Evolutionary conservation across 2,888 invertebrate species (phyloP).

Genomic region (Oxyteleia sp.): DNA sequence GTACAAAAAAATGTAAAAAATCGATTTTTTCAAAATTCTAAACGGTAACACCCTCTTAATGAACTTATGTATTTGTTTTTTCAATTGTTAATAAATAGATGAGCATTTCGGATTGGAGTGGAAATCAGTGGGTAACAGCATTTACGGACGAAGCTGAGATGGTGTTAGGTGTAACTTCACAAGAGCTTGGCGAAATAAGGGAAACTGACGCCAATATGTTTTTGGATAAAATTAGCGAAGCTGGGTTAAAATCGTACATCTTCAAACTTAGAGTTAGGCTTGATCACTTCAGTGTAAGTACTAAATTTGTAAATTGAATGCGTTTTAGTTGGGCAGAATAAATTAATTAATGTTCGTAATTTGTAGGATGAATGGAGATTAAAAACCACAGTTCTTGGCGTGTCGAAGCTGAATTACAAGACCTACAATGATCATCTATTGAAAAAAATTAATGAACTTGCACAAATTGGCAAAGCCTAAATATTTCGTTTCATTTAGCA

Average conservation of each 20-base stretch:
- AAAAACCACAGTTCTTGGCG: constrained; percentile 92
- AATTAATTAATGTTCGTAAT: too few species aligned
- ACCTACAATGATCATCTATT: constrained; percentile 92
- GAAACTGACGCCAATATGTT: constrained; percentile 91
- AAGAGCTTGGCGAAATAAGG: constrained; percentile 93
- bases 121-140: constrained; percentile 96
- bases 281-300: constrained; percentile 96
- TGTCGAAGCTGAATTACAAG: constrained; percentile 92
- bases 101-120: constrained; percentile 95
- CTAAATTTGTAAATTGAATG: constrained; percentile 25
- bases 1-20: too few species aligned
- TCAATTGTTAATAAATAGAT: constrained; percentile 90
- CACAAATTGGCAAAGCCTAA: constrained; percentile 88
- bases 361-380: constrained; percentile 95
- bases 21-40: too few species aligned
- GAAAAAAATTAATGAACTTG: constrained; percentile 90
- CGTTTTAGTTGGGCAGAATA: too few species aligned
- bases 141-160: constrained; percentile 95
- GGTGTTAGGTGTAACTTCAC: constrained; percentile 91
- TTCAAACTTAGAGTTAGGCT: constrained; percentile 96
- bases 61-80: constrained; percentile 17
- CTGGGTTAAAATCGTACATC: constrained; percentile 93
- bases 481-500: too few species aligned
- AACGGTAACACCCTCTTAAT: too few species aligned
- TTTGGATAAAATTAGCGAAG: constrained; percentile 91